Conservation (phyloP, 1,140 invertebrate genomes). For the Lucilia sericata region DNA sequence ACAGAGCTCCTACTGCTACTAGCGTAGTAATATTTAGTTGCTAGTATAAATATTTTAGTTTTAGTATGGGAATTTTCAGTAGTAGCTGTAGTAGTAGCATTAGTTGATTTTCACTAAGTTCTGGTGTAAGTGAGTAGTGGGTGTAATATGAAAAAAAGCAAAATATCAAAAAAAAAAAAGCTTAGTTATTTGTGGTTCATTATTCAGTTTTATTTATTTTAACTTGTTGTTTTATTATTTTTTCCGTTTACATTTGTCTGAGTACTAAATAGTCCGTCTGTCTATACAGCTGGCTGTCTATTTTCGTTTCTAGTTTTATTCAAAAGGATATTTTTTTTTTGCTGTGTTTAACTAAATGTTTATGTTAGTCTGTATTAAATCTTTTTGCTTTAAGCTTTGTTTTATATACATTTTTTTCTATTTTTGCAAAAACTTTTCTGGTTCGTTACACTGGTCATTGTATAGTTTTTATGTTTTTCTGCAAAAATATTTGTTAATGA, state of each 20-base stretch:
- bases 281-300: not conserved
- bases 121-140: no score
- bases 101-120: not conserved
- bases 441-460: not conserved
- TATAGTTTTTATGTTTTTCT: not conserved
- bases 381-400: not conserved
- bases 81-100: not conserved
- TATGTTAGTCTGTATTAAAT: constrained; percentile 17
- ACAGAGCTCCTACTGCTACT: not conserved
- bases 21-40: no score
- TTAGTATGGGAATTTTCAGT: no score
- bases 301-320: not conserved
- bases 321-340: not conserved
- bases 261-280: not conserved
- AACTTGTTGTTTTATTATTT: not conserved
- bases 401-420: not conserved
- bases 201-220: constrained; percentile 29
- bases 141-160: not conserved
- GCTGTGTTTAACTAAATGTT: constrained; percentile 5
- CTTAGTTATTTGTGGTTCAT: constrained; percentile 26
- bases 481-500: not conserved
- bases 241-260: not conserved
- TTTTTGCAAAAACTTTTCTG: not conserved
- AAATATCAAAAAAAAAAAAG: not conserved
- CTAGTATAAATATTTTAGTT: no score